phyloP scores from a whole-genome alignment of 37 sponge, comb jelly and placozoan genomes.

The Tethya wilhelma region DNA sequence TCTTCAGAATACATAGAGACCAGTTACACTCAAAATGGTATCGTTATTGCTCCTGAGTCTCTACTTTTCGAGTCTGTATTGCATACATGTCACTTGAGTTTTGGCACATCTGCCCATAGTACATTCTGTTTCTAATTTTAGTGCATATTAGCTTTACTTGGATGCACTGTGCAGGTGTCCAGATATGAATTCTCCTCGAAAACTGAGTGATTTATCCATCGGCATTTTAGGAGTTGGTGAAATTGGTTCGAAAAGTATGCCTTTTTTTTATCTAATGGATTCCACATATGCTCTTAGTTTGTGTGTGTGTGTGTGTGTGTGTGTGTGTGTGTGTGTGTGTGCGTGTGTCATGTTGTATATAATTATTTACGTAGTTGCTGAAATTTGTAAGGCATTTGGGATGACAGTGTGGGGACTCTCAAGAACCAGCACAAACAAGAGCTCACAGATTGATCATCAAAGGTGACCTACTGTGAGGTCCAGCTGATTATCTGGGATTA shows the following conservation, averaged over 20 bases:
- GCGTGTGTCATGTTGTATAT: too few relatives aligned
- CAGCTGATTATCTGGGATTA: too few relatives aligned
- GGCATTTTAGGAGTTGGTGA: slow-evolving; percentile 64
- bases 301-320: too few relatives aligned
- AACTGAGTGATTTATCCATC: slow-evolving; percentile 11
- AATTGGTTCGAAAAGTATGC: slow-evolving; percentile 50
- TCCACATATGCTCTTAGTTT: neutral
- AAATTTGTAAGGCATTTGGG: slow-evolving; percentile 45
- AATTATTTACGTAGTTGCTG: too few relatives aligned
- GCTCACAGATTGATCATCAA: too few relatives aligned
- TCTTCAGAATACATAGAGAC: slow-evolving; percentile 23
- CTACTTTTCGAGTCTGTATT: neutral
- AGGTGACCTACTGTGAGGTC: too few relatives aligned
- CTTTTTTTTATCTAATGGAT: too few relatives aligned
- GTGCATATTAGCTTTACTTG: too few relatives aligned
- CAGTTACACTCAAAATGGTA: slow-evolving; percentile 32
- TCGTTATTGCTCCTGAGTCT: neutral
- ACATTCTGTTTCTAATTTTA: neutral
- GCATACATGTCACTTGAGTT: neutral
- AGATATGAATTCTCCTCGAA: neutral
- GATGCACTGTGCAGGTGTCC: neutral
- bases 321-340: too few relatives aligned
- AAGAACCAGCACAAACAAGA: too few relatives aligned
- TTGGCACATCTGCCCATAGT: neutral
- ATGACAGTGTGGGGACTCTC: slow-evolving; percentile 70